Evolutionary conservation across 23 tunicate genomes (phyloP).

Genomic region (Trididemnum clinides): DNA sequence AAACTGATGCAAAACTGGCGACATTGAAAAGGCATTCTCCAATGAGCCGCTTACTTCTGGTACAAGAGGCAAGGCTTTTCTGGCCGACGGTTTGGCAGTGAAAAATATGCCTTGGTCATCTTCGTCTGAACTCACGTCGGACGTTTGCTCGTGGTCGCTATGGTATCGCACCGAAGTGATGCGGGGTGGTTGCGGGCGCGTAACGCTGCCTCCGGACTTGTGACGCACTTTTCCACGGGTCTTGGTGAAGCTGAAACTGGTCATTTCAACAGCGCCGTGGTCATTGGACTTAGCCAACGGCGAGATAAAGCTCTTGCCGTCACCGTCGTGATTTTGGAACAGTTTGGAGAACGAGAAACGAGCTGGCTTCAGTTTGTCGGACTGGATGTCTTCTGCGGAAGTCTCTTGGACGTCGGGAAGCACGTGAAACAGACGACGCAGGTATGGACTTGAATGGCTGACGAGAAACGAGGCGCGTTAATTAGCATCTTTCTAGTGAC

Average conservation of each 20-base stretch:
- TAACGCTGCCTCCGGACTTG: not conserved
- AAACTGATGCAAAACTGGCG: not conserved
- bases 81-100: not conserved
- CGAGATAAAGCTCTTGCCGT: no score
- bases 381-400: not conserved
- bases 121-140: conserved; percentile 20
- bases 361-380: not conserved
- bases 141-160: not conserved
- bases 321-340: not conserved
- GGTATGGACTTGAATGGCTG: conserved; percentile 2
- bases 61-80: not conserved
- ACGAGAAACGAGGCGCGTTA: no score
- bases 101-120: conserved; percentile 20
- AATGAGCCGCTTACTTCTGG: not conserved
- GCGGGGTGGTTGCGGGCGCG: no score
- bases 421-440: not conserved
- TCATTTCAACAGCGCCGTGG: not conserved
- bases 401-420: conserved; percentile 19
- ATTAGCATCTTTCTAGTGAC: no score
- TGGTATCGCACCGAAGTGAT: not conserved
- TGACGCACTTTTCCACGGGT: not conserved
- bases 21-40: not conserved
- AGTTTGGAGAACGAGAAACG: not conserved
- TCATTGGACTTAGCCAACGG: not conserved
- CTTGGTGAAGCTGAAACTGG: not conserved